Evolutionary conservation across 2,113 vertebrate species (phyloP), one percentile per base, ranked within the genome.

Genomic region (Siniperca knerii): DNA sequence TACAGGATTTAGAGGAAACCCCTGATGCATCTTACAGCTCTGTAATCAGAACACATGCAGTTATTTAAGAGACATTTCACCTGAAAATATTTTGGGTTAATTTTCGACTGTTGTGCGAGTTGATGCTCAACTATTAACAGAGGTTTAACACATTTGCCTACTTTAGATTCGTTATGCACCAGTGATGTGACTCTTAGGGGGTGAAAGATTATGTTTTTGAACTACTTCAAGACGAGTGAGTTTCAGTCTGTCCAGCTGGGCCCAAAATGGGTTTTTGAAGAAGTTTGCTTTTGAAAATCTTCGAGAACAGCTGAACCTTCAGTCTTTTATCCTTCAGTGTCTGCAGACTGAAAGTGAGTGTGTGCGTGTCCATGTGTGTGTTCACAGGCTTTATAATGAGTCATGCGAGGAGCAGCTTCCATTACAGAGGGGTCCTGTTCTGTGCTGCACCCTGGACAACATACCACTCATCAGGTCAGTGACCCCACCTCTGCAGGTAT

Each of bases 401-500:
- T 96, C 96, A 0, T 97, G 97, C 4, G 94, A 92, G 7, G 79
- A 88, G 75, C 94, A 91, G 0, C 94, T 96, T 33, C 85, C 84
- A 2, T 10, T 91, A 2, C 95, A 96, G 93, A 91, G 88, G 2
- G 84, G 94, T 50, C 94, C 96, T 0, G 89, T 94, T 9, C 89
- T 92, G 70, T 97, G 97, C 90, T 97, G 97, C 90, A 97, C 96
- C 0, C 89, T 96, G 83, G 96, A 97, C 79, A 96, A 96, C 57
- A 90, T 97, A 20, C 97, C 97, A 0, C 96, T 97, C 0, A 97
- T 97, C 92, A 97, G 97, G 97, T 96, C 23, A 77, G 87, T 52
- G 42, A 29, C 4, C 25, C 1, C 48, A 50, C 10, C 13, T 54
- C 40, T 58, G 25, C 48, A 11, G 35, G 15, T 66, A 23, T n/a